These are phyloP conservation scores for Macrotrachela quadricornifera DNA, from an alignment of 1,140 invertebrate genomes.

Conservation along the genomic window DNA sequence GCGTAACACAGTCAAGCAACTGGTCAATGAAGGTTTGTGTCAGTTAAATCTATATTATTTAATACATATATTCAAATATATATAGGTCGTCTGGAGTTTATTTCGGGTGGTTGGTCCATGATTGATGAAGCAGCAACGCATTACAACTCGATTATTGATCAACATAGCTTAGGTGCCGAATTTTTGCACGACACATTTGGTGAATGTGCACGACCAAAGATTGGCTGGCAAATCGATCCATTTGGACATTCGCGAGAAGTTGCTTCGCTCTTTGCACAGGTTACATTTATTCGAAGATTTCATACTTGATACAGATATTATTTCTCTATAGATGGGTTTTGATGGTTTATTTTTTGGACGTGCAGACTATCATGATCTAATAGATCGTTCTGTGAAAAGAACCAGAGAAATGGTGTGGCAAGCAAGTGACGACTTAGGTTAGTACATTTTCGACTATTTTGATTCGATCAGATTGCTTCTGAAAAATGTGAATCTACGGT, in stretches of 20 bases:
- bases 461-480: too few species aligned
- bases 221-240: slow-evolving; percentile 81
- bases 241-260: slow-evolving; percentile 69
- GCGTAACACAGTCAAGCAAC: slow-evolving; percentile 28
- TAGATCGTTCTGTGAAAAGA: slow-evolving; percentile 36
- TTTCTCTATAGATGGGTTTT: slow-evolving; percentile 26
- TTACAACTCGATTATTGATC: slow-evolving; percentile 78
- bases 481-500: too few species aligned
- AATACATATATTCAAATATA: not conserved
- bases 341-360: slow-evolving; percentile 67
- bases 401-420: slow-evolving; percentile 67
- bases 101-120: slow-evolving; percentile 34
- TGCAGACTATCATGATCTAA: slow-evolving; percentile 66
- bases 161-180: slow-evolving; percentile 45
- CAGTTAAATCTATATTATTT: not conserved
- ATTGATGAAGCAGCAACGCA: slow-evolving; percentile 78
- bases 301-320: too few species aligned
- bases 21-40: slow-evolving; percentile 22
- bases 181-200: slow-evolving; percentile 60
- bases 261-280: slow-evolving; percentile 56
- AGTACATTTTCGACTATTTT: too few species aligned
- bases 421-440: slow-evolving; percentile 16
- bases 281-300: slow-evolving; percentile 10
- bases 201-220: slow-evolving; percentile 48
- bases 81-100: too few species aligned